A percentile compares a stretch with the other conserved stretches of the same genome.
These are phyloP conservation scores for Pasiphila rectangulata DNA, from an alignment of 2,888 invertebrate genomes.

Conservation along the genomic window DNA sequence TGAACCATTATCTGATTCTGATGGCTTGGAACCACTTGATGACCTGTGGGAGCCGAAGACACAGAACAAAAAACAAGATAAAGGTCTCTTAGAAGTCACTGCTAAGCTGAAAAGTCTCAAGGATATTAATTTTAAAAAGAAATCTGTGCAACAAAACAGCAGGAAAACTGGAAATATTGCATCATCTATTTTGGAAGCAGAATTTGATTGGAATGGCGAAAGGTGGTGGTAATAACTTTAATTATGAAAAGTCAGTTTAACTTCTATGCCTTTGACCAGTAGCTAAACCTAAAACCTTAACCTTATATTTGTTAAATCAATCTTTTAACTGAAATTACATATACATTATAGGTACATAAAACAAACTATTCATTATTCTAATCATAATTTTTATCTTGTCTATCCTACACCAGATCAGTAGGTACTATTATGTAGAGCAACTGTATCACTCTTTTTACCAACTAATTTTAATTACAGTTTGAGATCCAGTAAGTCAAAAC, in stretches of 20 bases:
- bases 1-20: slow-evolving; percentile 34
- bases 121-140: slow-evolving; percentile 33
- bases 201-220: slow-evolving; percentile 65
- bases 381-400: too few species aligned
- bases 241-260: not conserved
- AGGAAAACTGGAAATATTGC: slow-evolving; percentile 49
- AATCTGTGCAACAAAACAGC: slow-evolving; percentile 14
- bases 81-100: slow-evolving; percentile 24
- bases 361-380: too few species aligned
- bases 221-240: slow-evolving; percentile 64
- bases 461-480: not conserved
- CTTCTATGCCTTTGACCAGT: too few species aligned
- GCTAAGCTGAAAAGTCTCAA: slow-evolving; percentile 25
- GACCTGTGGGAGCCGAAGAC: slow-evolving; percentile 32
- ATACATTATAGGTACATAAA: too few species aligned
- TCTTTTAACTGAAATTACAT: too few species aligned
- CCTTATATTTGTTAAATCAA: too few species aligned
- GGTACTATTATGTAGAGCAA: too few species aligned
- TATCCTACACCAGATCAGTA: too few species aligned
- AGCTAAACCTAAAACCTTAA: too few species aligned
- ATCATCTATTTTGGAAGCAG: slow-evolving; percentile 66
- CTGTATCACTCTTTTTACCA: too few species aligned
- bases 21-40: slow-evolving; percentile 31
- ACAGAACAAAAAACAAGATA: slow-evolving; percentile 32
- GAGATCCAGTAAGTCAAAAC: not conserved